Evolutionary conservation across 2,797 vertebrate species (phyloP).

Genomic region (Eleutherodactylus coqui): DNA sequence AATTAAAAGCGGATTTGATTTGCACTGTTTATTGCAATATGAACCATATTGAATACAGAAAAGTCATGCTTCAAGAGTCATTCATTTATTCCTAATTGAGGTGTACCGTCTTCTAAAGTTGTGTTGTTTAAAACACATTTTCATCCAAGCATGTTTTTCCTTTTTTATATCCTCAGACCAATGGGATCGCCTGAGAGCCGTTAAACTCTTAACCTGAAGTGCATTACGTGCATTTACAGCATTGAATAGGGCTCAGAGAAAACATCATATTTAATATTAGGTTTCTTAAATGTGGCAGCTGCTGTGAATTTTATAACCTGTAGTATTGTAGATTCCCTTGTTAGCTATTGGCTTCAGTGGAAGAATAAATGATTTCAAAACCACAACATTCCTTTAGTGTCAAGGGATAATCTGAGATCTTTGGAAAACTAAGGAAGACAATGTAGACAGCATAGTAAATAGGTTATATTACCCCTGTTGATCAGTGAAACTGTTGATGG

Average conservation of each 20-base stretch:
- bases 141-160: constrained; percentile 2
- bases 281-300: constrained; percentile 43
- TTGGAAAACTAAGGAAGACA: constrained; percentile 23
- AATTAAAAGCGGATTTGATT: constrained; percentile 34
- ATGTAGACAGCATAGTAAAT: constrained; percentile 27
- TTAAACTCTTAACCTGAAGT: constrained; percentile 48
- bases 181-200: background rate
- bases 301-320: constrained; percentile 37
- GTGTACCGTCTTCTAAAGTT: background rate
- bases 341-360: constrained; percentile 23
- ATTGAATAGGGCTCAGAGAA: background rate
- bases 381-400: constrained; percentile 26
- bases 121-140: constrained; percentile 20
- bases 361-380: constrained; percentile 44
- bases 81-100: constrained; percentile 10
- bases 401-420: constrained; percentile 39
- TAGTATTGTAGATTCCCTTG: constrained; percentile 36
- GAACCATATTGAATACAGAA: constrained; percentile 13
- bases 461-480: constrained; percentile 28
- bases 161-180: constrained; percentile 2
- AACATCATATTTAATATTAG: constrained; percentile 40
- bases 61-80: constrained; percentile 12
- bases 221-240: constrained; percentile 23
- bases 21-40: constrained; percentile 10
- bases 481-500: background rate